Conservation (phyloP, 2,888 invertebrate genomes). For the Sialis fuliginosa region DNA sequence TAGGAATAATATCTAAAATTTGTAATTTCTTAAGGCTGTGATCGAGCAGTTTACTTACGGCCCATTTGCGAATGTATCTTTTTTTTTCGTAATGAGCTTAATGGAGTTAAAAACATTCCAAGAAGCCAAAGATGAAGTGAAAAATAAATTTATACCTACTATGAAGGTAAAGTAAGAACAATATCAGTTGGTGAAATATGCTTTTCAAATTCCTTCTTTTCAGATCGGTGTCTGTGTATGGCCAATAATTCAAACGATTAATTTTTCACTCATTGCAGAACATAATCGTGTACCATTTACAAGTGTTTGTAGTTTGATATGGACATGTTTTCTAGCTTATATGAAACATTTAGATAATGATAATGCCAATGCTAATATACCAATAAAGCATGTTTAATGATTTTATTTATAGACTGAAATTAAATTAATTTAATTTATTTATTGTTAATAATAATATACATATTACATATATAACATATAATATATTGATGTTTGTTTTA, state of each 20-base stretch:
- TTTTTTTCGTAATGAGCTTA: conserved; percentile 38
- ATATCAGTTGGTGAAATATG: neutral
- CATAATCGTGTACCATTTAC: conserved; percentile 43
- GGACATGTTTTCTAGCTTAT: conserved; percentile 43
- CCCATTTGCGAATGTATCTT: conserved; percentile 36
- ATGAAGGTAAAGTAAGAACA: conserved; percentile 26
- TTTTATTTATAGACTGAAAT: neutral
- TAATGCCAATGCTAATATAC: neutral
- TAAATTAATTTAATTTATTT: neutral
- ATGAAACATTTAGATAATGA: conserved; percentile 15
- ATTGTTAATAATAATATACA: neutral
- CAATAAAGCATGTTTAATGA: neutral
- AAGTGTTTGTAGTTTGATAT: conserved; percentile 42
- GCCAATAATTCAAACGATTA: conserved; percentile 46
- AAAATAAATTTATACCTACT: conserved; percentile 35
- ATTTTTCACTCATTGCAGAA: conserved; percentile 39
- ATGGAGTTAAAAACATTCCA: conserved; percentile 32
- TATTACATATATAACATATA: no score
- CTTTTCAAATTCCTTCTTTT: conserved; percentile 11
- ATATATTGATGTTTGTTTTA: no score
- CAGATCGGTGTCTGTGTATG: conserved; percentile 41
- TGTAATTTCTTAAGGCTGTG: conserved; percentile 21
- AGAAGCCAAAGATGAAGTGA: conserved; percentile 31
- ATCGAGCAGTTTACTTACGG: conserved; percentile 41
- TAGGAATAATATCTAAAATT: no score